These are phyloP conservation scores for Dermatophagoides farinae DNA, from an alignment of 1,140 invertebrate genomes.

Conservation along the genomic window DNA sequence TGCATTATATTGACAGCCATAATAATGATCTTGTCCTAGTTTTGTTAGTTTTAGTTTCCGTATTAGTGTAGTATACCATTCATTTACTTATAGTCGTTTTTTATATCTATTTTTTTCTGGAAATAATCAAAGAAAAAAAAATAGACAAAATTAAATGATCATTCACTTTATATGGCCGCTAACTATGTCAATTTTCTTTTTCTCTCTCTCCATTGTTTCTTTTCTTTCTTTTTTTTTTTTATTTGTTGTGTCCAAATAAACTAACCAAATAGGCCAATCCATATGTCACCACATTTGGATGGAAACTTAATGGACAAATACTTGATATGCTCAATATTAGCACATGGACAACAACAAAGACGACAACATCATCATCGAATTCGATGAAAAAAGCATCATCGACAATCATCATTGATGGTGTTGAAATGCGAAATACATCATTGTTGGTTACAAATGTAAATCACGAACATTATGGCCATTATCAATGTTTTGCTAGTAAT, in stretches of 20 bases:
- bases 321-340: background rate
- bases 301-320: conserved; percentile 45
- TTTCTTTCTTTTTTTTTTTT: background rate
- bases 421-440: conserved; percentile 54
- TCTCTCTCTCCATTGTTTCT: too few relatives aligned
- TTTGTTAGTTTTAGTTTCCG: too few relatives aligned
- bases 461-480: conserved; percentile 28
- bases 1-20: background rate
- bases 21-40: too few relatives aligned
- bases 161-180: background rate
- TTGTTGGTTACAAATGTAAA: conserved; percentile 24
- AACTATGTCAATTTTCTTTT: conserved; percentile 2
- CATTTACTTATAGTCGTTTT: too few relatives aligned
- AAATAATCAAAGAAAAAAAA: background rate
- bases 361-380: too few relatives aligned
- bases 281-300: conserved; percentile 51
- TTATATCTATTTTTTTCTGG: background rate
- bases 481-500: conserved; percentile 72
- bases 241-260: too few relatives aligned
- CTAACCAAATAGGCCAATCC: conserved; percentile 43
- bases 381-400: background rate
- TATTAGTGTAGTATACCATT: too few relatives aligned
- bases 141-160: background rate
- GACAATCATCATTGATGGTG: conserved; percentile 37
- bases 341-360: too few relatives aligned